phyloP scores from a whole-genome alignment of 2,113 vertebrate genomes.

The Clupea harengus region DNA sequence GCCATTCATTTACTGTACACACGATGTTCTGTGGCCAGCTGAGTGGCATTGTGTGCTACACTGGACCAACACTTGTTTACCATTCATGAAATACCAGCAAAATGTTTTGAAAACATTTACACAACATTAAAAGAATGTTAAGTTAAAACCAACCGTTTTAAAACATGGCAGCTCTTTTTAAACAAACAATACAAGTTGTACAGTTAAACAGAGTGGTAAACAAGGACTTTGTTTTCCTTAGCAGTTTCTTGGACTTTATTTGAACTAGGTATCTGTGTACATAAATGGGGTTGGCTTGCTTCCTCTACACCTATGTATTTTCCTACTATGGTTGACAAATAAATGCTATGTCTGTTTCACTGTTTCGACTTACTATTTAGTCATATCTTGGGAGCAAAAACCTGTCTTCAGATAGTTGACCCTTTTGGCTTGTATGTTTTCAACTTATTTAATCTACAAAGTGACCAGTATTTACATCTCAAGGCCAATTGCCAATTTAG shows the following conservation, averaged over 20 bases:
- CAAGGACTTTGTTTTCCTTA: constrained; percentile 82
- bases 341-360: constrained; percentile 67
- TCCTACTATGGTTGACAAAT: constrained; percentile 92
- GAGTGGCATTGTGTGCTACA: constrained; percentile 89
- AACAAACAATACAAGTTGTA: constrained; percentile 82
- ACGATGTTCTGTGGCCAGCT: constrained; percentile 35
- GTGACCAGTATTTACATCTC: too few species aligned
- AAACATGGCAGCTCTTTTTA: constrained; percentile 92
- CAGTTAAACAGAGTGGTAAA: constrained; percentile 88
- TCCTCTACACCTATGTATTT: constrained; percentile 95
- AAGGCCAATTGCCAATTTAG: too few species aligned
- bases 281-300: constrained; percentile 93
- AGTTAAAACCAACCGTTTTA: constrained; percentile 57
- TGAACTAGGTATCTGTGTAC: constrained; percentile 75
- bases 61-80: constrained; percentile 99
- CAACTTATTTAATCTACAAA: too few species aligned
- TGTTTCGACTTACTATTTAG: too few species aligned
- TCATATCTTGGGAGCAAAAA: too few species aligned
- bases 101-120: constrained; percentile 35
- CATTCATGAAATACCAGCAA: constrained; percentile 73
- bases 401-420: too few species aligned
- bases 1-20: too few species aligned
- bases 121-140: constrained; percentile 90
- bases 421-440: too few species aligned
- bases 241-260: constrained; percentile 76